Base-by-base conservation (phyloP, 1,140 invertebrate genomes). In the Hylaeus volcanicus region DNA sequence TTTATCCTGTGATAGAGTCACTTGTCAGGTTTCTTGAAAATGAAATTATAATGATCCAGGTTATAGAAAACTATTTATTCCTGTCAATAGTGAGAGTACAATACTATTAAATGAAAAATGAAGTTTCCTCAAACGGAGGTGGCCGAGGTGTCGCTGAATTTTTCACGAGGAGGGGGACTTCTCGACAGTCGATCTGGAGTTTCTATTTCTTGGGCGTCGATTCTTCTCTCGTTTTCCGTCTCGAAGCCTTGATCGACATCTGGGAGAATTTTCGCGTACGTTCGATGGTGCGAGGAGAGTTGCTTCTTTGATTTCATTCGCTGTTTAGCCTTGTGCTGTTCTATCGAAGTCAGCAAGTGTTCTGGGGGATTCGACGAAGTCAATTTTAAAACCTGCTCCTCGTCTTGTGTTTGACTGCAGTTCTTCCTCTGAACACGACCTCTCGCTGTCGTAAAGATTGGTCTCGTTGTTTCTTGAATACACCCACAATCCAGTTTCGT, bases 401-500 rank as follows among this genome's bases (percentile, higher is more conserved):
- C 65, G 2, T 87, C 69, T 43, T 80, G 80, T 0, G 68, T 60
- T 64, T 81, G 84, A 56, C 69, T 78, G 72, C 81, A 79, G 5
- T 65, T 73, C 51, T 68, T 84, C 41, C 82, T 81, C 6, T 78
- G 70, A 45, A 88, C 60, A 1, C 79, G 84, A 9, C 81, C 87
- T n/a, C 37, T 72, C 1, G 72, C 2, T 4, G 81, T 86, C n/a
- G 86, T 89, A 43, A 86, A 90, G 66, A 90, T 87, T 14, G 85
- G 86, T 60, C 83, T 86, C 0, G 73, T 87, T 3, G 84, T 86
- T 51, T 87, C 81, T 56, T 89, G 81, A 8, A 81, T 58, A 72
- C 87, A 90, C 11, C 88, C 88, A 64, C 88, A 90, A 69, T 89
- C 75, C 73, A 89, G 66, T 66, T 69, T 66, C 1, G 83, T 89